Percentiles rank a stretch among this genome's conserved stretches.
Evolutionary conservation across 2,113 vertebrate genomes (phyloP).

Genomic region (Perca flavescens): DNA sequence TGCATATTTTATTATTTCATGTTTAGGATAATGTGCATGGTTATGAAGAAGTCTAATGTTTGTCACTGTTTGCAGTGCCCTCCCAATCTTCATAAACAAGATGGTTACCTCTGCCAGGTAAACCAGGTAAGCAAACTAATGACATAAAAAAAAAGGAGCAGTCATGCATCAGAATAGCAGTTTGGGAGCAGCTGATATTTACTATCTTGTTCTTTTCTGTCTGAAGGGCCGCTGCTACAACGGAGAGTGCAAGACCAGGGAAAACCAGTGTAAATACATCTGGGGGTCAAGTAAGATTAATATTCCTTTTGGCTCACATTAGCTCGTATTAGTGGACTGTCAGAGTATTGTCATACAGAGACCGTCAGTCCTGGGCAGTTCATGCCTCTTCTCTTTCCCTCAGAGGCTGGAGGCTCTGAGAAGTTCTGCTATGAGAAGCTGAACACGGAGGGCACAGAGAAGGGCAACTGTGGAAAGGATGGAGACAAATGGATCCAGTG

Average conservation of each 20-base stretch:
- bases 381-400: slow-evolving; percentile 25
- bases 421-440: slow-evolving; percentile 99
- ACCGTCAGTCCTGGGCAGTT: slow-evolving; percentile 11
- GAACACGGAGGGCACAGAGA: slow-evolving; percentile 97
- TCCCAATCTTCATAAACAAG: slow-evolving; percentile 98
- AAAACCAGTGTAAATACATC: slow-evolving; percentile 97
- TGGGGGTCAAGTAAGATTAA: slow-evolving; percentile 95
- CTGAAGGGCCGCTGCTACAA: slow-evolving; percentile 95
- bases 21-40: background rate
- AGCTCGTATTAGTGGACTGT: background rate
- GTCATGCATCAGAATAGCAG: background rate
- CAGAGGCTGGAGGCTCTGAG: slow-evolving; percentile 94
- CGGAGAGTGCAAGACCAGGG: slow-evolving; percentile 97
- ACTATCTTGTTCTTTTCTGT: slow-evolving; percentile 2
- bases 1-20: background rate
- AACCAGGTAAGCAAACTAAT: slow-evolving; percentile 88
- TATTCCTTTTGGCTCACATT: background rate
- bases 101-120: slow-evolving; percentile 93
- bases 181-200: slow-evolving; percentile 4
- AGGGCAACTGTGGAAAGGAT: slow-evolving; percentile 96
- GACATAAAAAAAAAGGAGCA: background rate
- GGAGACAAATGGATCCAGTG: slow-evolving; percentile 95
- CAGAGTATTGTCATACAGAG: background rate
- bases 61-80: slow-evolving; percentile 89
- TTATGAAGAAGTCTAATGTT: slow-evolving; percentile 26